phyloP scores from a whole-genome alignment of 2,113 vertebrate genomes.

The Semicossyphus pulcher region DNA sequence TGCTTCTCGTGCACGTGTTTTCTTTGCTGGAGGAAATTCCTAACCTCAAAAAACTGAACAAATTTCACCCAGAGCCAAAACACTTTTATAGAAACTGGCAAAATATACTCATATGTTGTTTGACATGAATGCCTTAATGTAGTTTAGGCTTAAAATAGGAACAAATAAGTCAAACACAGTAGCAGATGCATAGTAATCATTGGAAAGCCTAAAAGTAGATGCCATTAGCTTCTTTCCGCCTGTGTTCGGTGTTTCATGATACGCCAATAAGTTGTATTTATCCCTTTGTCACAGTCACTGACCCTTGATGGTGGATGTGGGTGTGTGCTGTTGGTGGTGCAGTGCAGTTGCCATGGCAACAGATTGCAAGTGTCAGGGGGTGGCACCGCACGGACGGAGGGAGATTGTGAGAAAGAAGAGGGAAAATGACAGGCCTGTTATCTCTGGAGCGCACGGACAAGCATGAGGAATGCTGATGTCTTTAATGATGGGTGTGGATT shows the following conservation, averaged over 20 bases:
- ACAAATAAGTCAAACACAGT: neutral
- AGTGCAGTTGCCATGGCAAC: constrained; percentile 58
- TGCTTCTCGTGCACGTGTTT: constrained; percentile 34
- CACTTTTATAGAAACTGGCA: neutral
- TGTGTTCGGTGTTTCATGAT: neutral
- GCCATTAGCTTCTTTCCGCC: neutral
- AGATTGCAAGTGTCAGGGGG: constrained; percentile 48
- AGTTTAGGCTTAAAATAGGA: neutral
- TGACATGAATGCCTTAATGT: neutral
- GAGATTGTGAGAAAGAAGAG: constrained; percentile 32
- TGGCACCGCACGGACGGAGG: constrained; percentile 32
- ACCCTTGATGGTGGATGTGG: constrained; percentile 31
- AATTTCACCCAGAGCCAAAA: neutral
- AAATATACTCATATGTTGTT: neutral
- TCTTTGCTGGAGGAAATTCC: constrained; percentile 35
- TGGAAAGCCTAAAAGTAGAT: neutral
- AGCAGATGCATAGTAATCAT: neutral
- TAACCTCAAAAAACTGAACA: constrained; percentile 36
- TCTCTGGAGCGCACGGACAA: neutral
- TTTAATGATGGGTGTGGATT: neutral
- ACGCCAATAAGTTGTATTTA: neutral
- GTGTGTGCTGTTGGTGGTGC: constrained; percentile 14
- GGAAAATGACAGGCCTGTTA: constrained; percentile 24
- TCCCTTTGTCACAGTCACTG: constrained; percentile 25
- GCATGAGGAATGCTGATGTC: neutral